A percentile compares a stretch with the other conserved stretches of the same genome.
These are phyloP conservation scores for Mayetiola destructor DNA, from an alignment of 2,888 invertebrate genomes.

Conservation along the genomic window DNA sequence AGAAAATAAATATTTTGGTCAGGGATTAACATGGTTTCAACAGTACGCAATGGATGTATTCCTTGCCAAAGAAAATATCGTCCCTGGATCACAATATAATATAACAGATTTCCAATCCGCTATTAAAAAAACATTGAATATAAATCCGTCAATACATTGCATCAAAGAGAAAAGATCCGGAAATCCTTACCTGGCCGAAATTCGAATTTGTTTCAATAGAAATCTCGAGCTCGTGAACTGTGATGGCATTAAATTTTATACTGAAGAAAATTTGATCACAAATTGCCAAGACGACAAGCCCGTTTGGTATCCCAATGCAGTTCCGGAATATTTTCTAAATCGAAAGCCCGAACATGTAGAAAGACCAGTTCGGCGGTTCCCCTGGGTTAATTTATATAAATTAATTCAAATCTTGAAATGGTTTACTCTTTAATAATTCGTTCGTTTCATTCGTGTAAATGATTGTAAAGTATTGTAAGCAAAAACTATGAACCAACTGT, in stretches of 20 bases:
- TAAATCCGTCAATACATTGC: constrained; percentile 50
- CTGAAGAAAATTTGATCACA: constrained; percentile 39
- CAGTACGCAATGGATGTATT: constrained; percentile 47
- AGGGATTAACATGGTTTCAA: constrained; percentile 46
- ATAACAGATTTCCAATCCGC: constrained; percentile 15
- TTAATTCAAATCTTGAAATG: constrained; percentile 45
- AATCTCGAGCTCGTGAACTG: constrained; percentile 48
- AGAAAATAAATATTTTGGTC: constrained; percentile 52
- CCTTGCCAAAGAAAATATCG: constrained; percentile 41
- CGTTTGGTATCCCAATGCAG: constrained; percentile 42
- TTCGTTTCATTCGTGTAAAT: too few relatives aligned
- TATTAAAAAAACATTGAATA: constrained; percentile 40
- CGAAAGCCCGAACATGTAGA: constrained; percentile 6
- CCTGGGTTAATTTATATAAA: constrained; percentile 41
- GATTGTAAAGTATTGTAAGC: too few relatives aligned
- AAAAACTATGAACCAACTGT: too few relatives aligned
- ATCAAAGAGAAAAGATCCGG: constrained; percentile 40
- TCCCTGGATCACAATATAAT: constrained; percentile 36
- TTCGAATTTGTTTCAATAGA: constrained; percentile 61
- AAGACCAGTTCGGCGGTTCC: constrained; percentile 30
- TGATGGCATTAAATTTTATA: constrained; percentile 37
- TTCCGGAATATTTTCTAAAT: constrained; percentile 27
- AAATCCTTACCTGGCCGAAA: constrained; percentile 48
- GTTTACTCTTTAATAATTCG: constrained; percentile 47
- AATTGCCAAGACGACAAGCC: constrained; percentile 43